Evolutionary conservation across 2,113 vertebrate genomes (phyloP), one percentile per base, ranked within the genome.

Genomic region (Alouatta palliata): DNA sequence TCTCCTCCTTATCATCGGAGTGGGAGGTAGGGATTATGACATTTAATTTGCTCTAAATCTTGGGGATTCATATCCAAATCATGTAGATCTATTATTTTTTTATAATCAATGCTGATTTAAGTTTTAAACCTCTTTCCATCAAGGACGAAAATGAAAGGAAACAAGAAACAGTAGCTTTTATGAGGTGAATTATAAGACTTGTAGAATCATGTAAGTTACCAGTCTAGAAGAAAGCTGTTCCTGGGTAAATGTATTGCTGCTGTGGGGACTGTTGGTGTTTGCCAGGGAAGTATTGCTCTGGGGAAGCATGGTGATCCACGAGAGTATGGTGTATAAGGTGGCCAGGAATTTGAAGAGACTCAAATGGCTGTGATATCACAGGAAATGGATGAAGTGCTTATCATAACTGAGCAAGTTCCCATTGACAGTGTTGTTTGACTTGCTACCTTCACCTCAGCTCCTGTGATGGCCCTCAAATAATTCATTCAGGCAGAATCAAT

Each of bases 71-170:
- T 80, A 68, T 5, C n/a, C 20, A 89, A 54, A 71, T 54, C 66
- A 64, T 17, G 16, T 37, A 35, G 8, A 5, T 61, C 25, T 83
- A 12, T 79, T 83, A 6, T n/a, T 76, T 91, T 91, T 95, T 79
- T 16, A 8, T 77, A 17, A 10, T 82, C 10, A 49, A 75, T 88
- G 14, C 5, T 45, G 35, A 52, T 30, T 37, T 64, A 32, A 64
- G 27, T 85, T 94, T 92, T 32, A 66, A 64, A 64, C 61, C 32
- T 27, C 30, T 94, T 64, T 92, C 45, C 66, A 6, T 61, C 47
- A 97, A 94, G 30, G 16, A 91, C 90, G 85, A 90, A 94, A 56
- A n/a, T 13, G 45, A 93, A 90, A 66, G 25, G 79, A 85, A 2
- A 79, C 35, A 96, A 68, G 45, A 52, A 87, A 80, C 14, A 56